Base-by-base conservation (phyloP, 92 coral and sea anemone genomes). In the Porites divaricata region DNA sequence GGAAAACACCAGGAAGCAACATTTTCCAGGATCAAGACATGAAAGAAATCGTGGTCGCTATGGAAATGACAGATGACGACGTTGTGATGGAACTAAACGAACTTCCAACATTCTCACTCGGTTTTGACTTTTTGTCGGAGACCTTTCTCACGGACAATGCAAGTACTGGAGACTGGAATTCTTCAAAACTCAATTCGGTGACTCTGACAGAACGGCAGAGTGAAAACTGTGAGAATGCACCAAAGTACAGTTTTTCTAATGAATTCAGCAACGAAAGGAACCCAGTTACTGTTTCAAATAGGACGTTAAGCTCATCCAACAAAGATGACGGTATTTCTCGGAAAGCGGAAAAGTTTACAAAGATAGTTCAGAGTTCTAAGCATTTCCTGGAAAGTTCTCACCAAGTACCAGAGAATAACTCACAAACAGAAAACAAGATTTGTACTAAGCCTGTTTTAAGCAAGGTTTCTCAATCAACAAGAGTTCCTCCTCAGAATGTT, bases 21-120 rank as follows among this genome's bases (percentile, higher is more conserved):
- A 41, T 20, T 8, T 0, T 81, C 23, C 49, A 62, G 19, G 71
- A 63, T 52, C 90, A 89, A 28, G 94, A 89, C 61, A 69, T 93
- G 66, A 68, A 89, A 58, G 95, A 93, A 56, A 91, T 95, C 78
- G 95, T 93, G 28, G 82, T 83, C 49, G 97, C 97, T 74, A 85
- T 97, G 95, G 93, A 94, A 24, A 88, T 85, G 85, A 89, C 94
- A 4, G 99, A 97, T 74, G 94, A 89, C 25, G 92, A 87, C 75
- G 77, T 93, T 51, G 83, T 85, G 84, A 86, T 81, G 79, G 95
- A 89, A 14, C 86, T 95, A 67, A 81, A 83, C 61, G 93, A 91
- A 50, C 64, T 93, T 65, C 98, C 96, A 57, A 86, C 88, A 22
- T 92, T 89, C 79, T 85, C 98, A 4, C 70, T 92, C 54, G 93